Base-by-base conservation (phyloP, 2,888 invertebrate species). In the Sinelater perroti region DNA sequence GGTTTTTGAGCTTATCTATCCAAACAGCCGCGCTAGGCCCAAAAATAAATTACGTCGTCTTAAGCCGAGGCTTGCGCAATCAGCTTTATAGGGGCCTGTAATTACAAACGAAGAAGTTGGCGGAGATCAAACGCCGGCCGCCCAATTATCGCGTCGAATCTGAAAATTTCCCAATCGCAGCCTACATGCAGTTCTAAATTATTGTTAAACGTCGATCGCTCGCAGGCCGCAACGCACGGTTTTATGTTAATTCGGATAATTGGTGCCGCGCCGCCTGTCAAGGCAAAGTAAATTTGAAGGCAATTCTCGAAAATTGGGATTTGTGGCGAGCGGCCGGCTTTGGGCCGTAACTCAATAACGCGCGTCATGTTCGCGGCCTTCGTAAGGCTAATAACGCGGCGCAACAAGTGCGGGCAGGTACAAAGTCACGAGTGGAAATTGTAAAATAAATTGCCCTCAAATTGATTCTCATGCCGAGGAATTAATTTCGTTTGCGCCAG, bases 401-500 rank as follows among this genome's bases (percentile, higher is more conserved):
- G 35, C 60, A 53, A 40, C 52, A 11, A 35, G 30, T 51, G 24
- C 40, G 46, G 44, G 46, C 57, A 46, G 46, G 54, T 52, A 54
- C 53, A 59, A 46, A 62, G 69, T 67, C 68, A 69, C 67, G 70
- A 67, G 60, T 61, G 53, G 60, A 64, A 64, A 69, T 67, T 65
- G 68, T 63, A 66, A 68, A 68, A 68, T 68, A 67, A 70, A 70
- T 67, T 67, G 66, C 65, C 53, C 61, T 56, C 61, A 67, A 69
- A 70, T 72, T 70, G 71, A 70, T 70, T 70, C 71, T 68, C 70
- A 70, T 70, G 68, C 61, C 55, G 44, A 52, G 45, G 62, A 66
- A 70, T 69, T 70, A 70, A 67, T 66, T 67, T 66, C 46, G 60
- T 68, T 65, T 64, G 60, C 61, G 61, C 67, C 50, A 66, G 69